Conservation (phyloP, 1,140 invertebrate genomes). For the Acromyrmex heyeri region DNA sequence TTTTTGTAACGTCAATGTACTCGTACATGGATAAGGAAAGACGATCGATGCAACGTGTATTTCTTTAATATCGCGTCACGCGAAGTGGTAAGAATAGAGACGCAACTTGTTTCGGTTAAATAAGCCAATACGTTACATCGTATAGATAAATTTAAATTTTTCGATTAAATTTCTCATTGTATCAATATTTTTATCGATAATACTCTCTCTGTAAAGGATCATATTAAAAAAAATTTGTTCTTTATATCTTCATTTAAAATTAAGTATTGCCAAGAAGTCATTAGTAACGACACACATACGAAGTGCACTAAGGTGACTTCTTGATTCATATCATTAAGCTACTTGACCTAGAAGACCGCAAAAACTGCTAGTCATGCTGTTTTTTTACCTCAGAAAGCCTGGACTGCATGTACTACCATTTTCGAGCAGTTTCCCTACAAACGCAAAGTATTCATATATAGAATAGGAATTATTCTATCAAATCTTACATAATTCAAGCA, state of each 20-base stretch:
- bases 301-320: background rate
- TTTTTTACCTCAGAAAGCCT: background rate
- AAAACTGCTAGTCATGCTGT: background rate
- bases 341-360: constrained; percentile 29
- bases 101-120: constrained; percentile 28
- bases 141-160: too few species aligned
- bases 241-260: background rate
- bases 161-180: background rate
- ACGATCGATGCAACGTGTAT: constrained; percentile 46
- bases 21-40: constrained; percentile 52
- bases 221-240: background rate
- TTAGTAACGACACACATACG: background rate
- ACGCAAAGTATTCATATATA: too few species aligned
- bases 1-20: constrained; percentile 56
- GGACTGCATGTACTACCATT: background rate
- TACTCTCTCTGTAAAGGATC: background rate
- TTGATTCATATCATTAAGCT: background rate
- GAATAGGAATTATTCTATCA: too few species aligned
- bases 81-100: constrained; percentile 44
- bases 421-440: background rate
- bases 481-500: too few species aligned
- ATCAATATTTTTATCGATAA: background rate
- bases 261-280: background rate
- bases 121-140: constrained; percentile 11
- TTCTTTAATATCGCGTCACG: constrained; percentile 54